A percentile compares a stretch with the other conserved stretches of the same genome.
phyloP scores from a whole-genome alignment of 1,140 invertebrate species.

The Marisa cornuarietis region DNA sequence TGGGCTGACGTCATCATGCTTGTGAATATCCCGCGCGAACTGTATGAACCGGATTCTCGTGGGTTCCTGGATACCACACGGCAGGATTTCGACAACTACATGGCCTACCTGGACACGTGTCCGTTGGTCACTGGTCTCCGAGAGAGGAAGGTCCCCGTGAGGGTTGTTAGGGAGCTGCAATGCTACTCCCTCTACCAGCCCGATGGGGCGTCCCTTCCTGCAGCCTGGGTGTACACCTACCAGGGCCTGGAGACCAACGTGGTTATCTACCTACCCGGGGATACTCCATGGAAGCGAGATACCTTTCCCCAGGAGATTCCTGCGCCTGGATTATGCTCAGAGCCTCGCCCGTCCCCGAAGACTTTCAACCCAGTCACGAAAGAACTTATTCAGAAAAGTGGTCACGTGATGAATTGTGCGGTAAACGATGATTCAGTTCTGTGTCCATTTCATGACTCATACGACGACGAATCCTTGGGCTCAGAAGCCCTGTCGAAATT shows the following conservation, averaged over 20 bases:
- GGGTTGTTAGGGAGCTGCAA: slow-evolving; percentile 2
- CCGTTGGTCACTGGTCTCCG: slow-evolving; percentile 16
- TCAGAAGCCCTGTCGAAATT: background rate
- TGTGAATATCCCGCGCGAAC: slow-evolving; percentile 21
- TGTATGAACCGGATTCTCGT: slow-evolving; percentile 21
- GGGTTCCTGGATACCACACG: slow-evolving; percentile 28
- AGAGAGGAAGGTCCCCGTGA: background rate
- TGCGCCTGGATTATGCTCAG: slow-evolving; percentile 16
- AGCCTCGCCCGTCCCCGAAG: background rate
- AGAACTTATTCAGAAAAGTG: background rate
- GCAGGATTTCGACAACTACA: slow-evolving; percentile 21
- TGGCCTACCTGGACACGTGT: slow-evolving; percentile 18
- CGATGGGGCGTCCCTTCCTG: slow-evolving; percentile 8
- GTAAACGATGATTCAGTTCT: background rate
- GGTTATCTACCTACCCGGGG: slow-evolving; percentile 29
- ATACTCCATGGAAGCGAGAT: slow-evolving; percentile 8
- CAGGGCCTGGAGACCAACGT: slow-evolving; percentile 37
- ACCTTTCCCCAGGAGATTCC: background rate
- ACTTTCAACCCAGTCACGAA: background rate
- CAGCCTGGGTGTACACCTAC: slow-evolving; percentile 31
- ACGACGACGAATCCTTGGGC: no score
- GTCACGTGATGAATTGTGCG: background rate
- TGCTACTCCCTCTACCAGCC: slow-evolving; percentile 9
- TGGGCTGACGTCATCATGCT: slow-evolving; percentile 29
- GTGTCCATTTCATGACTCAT: background rate